Evolutionary conservation across 1,140 invertebrate species (phyloP).

Genomic region (Ooceraea biroi): DNA sequence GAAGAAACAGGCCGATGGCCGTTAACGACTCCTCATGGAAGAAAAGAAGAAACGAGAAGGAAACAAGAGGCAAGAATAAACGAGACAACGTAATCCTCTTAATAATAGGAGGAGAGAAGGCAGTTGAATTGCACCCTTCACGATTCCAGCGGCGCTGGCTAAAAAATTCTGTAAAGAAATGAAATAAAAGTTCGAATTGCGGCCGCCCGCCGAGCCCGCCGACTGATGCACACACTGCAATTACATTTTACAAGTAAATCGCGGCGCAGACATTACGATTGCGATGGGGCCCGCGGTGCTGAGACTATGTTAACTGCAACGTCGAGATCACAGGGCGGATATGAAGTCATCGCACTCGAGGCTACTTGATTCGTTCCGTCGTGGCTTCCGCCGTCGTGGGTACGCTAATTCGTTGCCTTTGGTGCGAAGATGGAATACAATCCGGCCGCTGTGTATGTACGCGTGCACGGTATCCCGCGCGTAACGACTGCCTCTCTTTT

Average conservation of each 20-base stretch:
- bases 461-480: slow-evolving; percentile 12
- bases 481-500: not conserved
- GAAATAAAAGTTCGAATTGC: not conserved
- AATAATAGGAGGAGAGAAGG: not conserved
- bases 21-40: not conserved
- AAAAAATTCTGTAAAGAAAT: not conserved
- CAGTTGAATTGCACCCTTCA: not conserved
- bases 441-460: slow-evolving; percentile 28
- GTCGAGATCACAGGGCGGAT: slow-evolving; percentile 71
- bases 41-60: not conserved
- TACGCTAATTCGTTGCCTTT: slow-evolving; percentile 62
- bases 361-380: slow-evolving; percentile 60
- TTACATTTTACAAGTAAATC: slow-evolving; percentile 13
- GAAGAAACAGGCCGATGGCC: slow-evolving; percentile 24
- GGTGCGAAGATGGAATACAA: slow-evolving; percentile 53
- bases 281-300: not conserved
- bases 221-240: not conserved
- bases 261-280: slow-evolving; percentile 36
- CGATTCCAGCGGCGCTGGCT: not conserved
- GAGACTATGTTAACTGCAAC: slow-evolving; percentile 34
- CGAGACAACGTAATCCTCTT: no score
- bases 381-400: slow-evolving; percentile 48
- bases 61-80: not conserved
- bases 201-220: not conserved
- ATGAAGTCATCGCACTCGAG: slow-evolving; percentile 77